Evolutionary conservation across 2,113 vertebrate genomes (phyloP).

Genomic region (Thomomys bottae): DNA sequence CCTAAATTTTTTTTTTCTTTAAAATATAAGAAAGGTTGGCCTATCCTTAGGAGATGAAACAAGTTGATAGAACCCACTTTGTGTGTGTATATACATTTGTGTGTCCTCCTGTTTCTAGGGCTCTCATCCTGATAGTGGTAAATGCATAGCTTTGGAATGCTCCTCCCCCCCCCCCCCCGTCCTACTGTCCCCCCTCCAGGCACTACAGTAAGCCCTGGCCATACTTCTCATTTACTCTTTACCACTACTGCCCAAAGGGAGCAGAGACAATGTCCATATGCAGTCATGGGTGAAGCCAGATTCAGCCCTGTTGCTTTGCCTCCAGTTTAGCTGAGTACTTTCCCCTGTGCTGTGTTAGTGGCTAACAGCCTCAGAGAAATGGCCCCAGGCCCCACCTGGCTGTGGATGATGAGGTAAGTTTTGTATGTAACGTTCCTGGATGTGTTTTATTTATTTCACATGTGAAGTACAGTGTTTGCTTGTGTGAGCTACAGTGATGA

Average conservation of each 20-base stretch:
- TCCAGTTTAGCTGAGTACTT: rapidly evolving
- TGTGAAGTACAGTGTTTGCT: too few relatives aligned
- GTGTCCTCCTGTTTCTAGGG: too few relatives aligned
- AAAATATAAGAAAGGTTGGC: neutral
- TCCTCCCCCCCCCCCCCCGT: too few relatives aligned
- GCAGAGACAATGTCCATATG: rapidly evolving
- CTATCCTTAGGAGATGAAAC: neutral
- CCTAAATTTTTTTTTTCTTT: too few relatives aligned
- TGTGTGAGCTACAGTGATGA: too few relatives aligned
- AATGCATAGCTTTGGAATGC: neutral
- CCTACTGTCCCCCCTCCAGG: neutral
- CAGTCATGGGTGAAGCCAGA: rapidly evolving
- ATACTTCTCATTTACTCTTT: rapidly evolving
- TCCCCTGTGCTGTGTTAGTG: neutral
- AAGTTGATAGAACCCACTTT: too few relatives aligned
- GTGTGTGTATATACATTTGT: neutral
- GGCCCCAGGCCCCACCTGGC: neutral
- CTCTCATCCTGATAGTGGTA: neutral
- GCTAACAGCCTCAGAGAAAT: too few relatives aligned
- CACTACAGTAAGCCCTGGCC: neutral
- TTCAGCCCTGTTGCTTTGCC: neutral
- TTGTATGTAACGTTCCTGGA: neutral
- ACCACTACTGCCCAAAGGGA: rapidly evolving
- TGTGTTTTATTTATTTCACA: too few relatives aligned
- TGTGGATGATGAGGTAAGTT: neutral